phyloP scores from a whole-genome alignment of 2,113 vertebrate genomes.

The Tamias sibiricus region DNA sequence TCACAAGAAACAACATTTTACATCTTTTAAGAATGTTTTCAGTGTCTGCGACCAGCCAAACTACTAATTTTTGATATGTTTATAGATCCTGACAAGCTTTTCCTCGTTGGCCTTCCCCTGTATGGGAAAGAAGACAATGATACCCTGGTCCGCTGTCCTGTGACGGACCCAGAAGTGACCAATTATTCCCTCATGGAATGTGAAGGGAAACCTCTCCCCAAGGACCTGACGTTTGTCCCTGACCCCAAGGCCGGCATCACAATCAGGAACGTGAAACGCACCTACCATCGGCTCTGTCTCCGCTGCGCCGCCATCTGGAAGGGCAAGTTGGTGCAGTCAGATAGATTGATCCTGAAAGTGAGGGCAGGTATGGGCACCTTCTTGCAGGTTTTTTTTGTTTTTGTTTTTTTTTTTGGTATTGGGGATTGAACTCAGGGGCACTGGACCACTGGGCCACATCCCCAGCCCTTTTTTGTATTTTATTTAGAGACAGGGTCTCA shows the following conservation, averaged over 20 bases:
- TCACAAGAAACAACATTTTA: neutral
- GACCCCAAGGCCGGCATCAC: slow-evolving; percentile 91
- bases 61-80: slow-evolving; percentile 54
- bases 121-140: slow-evolving; percentile 88
- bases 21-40: neutral
- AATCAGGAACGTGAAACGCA: slow-evolving; percentile 88
- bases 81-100: slow-evolving; percentile 92
- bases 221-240: slow-evolving; percentile 86
- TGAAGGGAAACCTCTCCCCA: slow-evolving; percentile 84
- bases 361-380: slow-evolving; percentile 84
- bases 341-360: slow-evolving; percentile 85
- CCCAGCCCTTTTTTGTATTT: no score
- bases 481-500: no score
- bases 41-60: neutral
- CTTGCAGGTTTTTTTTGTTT: no score
- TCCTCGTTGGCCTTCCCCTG: slow-evolving; percentile 87
- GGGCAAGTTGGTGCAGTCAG: slow-evolving; percentile 75
- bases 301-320: slow-evolving; percentile 89
- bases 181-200: slow-evolving; percentile 90
- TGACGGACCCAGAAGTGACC: slow-evolving; percentile 92
- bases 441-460: no score
- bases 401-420: no score
- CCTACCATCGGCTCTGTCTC: slow-evolving; percentile 91
- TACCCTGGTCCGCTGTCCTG: slow-evolving; percentile 91
- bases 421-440: no score